Conservation (phyloP, 2,113 vertebrate species). For the Coptodon rendalli region DNA sequence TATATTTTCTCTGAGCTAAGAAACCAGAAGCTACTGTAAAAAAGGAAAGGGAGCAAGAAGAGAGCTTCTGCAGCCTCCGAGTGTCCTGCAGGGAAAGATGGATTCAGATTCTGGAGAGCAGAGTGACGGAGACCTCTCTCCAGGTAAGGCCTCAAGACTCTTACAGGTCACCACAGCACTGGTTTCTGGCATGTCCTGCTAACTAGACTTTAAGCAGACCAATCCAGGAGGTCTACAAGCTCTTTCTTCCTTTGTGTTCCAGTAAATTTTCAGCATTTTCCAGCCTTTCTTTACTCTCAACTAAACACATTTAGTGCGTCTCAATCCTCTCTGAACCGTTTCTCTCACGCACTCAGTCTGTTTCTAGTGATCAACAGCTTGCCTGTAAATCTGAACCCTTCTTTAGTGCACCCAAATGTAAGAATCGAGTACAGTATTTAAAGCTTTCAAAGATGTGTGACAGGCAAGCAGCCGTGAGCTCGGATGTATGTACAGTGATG, state of each 20-base stretch:
- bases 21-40: background rate
- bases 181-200: background rate
- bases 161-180: background rate
- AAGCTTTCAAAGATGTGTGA: background rate
- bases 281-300: background rate
- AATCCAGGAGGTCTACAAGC: background rate
- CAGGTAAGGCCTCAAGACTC: slow-evolving; percentile 75
- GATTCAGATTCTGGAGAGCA: slow-evolving; percentile 95
- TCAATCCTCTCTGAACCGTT: background rate
- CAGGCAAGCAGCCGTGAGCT: background rate
- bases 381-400: background rate
- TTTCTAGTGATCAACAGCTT: background rate
- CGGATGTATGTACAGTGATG: background rate
- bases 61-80: slow-evolving; percentile 34
- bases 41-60: slow-evolving; percentile 8
- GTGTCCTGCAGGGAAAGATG: slow-evolving; percentile 74
- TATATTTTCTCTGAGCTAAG: background rate
- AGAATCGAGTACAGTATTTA: background rate
- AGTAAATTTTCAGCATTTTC: background rate
- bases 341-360: background rate
- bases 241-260: background rate
- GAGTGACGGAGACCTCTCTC: slow-evolving; percentile 88
- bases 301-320: background rate
- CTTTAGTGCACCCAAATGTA: background rate
- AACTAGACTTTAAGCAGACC: background rate